Conservation (phyloP, 2,888 invertebrate genomes). For the Drosophila dives region DNA sequence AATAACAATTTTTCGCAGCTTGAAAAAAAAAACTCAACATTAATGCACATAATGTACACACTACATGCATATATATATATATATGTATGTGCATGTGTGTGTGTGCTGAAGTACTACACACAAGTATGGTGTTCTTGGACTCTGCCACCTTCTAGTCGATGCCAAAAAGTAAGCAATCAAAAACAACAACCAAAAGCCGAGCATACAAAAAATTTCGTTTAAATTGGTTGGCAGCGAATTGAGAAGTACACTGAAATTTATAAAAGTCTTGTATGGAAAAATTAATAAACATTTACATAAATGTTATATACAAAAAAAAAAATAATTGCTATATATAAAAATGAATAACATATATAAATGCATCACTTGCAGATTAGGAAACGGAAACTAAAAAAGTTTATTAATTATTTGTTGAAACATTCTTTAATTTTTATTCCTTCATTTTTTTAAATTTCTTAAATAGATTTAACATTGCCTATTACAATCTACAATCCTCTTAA, state of each 20-base stretch:
- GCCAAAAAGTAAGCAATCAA: constrained; percentile 29
- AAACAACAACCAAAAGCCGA: constrained; percentile 6
- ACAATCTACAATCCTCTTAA: not conserved
- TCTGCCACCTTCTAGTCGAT: constrained; percentile 37
- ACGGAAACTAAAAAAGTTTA: not conserved
- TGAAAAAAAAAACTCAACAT: constrained; percentile 35
- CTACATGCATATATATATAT: not conserved
- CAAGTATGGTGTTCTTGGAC: constrained; percentile 21
- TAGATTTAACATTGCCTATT: not conserved
- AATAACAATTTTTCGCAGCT: constrained; percentile 67
- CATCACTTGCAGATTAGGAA: not conserved
- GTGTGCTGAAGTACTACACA: constrained; percentile 7
- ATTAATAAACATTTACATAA: not conserved
- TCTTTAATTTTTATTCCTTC: too few species aligned
- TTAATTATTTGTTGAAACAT: not conserved
- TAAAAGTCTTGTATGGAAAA: not conserved
- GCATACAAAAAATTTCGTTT: not conserved
- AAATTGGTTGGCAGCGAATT: not conserved
- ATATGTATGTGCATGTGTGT: constrained; percentile 3
- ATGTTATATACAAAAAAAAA: not conserved
- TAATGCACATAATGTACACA: constrained; percentile 30
- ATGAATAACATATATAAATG: not conserved
- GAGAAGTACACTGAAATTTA: constrained; percentile 4
- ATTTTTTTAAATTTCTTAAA: too few species aligned
- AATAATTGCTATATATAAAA: not conserved